Conservation (phyloP, 35 echinoderm and acorn worm genomes). For the Apostichopus japonicus region DNA sequence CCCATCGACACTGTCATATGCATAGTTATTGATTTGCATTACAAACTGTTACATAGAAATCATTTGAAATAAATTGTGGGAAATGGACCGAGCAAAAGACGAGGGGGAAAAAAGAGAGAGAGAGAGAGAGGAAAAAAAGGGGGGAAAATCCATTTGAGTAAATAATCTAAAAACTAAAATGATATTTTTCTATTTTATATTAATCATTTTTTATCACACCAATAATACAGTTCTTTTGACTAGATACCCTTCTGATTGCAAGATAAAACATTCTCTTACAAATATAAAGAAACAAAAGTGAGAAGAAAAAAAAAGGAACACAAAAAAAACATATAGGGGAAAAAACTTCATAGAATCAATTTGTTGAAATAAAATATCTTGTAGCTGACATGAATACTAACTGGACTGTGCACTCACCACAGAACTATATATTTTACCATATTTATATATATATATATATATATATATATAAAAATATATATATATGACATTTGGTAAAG, state of each 20-base stretch:
- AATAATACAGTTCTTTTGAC: not conserved
- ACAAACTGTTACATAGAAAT: too few relatives aligned
- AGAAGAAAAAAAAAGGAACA: not conserved
- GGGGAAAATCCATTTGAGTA: not conserved
- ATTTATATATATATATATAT: not conserved
- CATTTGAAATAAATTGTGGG: too few relatives aligned
- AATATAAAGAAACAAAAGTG: not conserved
- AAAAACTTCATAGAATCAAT: not conserved
- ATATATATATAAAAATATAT: constrained; percentile 43
- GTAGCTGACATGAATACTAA: constrained; percentile 45
- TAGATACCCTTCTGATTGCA: not conserved
- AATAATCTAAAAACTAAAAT: too few relatives aligned
- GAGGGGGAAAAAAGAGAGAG: not conserved
- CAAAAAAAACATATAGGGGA: not conserved
- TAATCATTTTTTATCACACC: too few relatives aligned
- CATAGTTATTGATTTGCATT: too few relatives aligned
- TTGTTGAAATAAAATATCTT: constrained; percentile 6
- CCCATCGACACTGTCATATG: too few relatives aligned
- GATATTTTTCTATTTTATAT: too few relatives aligned
- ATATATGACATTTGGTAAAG: constrained; percentile 41
- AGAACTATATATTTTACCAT: constrained; percentile 18
- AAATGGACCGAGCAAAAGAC: too few relatives aligned
- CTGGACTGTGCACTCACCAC: constrained; percentile 1
- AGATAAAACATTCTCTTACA: not conserved
- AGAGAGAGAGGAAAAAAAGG: not conserved